Percentiles rank a stretch among this genome's conserved stretches.
Conservation (phyloP, 30 jellyfish, hydroid and myxozoan genomes). For the Pelagia noctiluca region DNA sequence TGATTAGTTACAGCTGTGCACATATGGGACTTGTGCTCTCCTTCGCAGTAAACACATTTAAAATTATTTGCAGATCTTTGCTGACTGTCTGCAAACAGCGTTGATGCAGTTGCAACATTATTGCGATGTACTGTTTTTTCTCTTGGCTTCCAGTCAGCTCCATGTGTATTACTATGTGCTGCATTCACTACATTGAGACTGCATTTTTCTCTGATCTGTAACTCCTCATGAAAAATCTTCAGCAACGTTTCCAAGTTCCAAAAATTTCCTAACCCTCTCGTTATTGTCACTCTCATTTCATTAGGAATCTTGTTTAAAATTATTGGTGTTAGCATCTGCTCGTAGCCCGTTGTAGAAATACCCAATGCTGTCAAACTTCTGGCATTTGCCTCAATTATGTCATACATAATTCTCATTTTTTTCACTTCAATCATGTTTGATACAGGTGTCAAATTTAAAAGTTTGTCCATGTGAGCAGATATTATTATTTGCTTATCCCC, state of each 20-base stretch:
- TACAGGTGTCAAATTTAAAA: neutral
- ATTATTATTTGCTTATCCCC: slow-evolving; percentile 17
- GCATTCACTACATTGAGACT: neutral
- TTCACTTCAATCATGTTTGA: neutral
- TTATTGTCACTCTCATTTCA: neutral
- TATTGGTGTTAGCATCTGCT: slow-evolving; percentile 9
- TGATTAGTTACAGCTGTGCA: slow-evolving; percentile 9
- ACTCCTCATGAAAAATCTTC: slow-evolving; percentile 1
- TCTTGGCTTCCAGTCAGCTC: neutral
- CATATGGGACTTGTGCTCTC: slow-evolving; percentile 16
- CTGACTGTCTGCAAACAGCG: slow-evolving; percentile 2
- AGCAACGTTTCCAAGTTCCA: neutral
- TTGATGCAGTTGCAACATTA: neutral
- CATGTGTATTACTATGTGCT: neutral
- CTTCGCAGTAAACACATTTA: slow-evolving; percentile 25
- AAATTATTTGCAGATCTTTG: neutral
- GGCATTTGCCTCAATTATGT: slow-evolving; percentile 3
- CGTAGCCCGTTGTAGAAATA: neutral
- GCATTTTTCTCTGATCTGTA: slow-evolving; percentile 32
- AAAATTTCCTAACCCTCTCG: neutral
- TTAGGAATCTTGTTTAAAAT: neutral
- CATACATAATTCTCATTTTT: slow-evolving; percentile 3
- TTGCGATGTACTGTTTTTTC: neutral
- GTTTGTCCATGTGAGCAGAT: slow-evolving; percentile 19
- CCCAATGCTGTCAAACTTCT: slow-evolving; percentile 25